Conservation (phyloP, 2,797 vertebrate species). For the Hephaestus fuliginosus region DNA sequence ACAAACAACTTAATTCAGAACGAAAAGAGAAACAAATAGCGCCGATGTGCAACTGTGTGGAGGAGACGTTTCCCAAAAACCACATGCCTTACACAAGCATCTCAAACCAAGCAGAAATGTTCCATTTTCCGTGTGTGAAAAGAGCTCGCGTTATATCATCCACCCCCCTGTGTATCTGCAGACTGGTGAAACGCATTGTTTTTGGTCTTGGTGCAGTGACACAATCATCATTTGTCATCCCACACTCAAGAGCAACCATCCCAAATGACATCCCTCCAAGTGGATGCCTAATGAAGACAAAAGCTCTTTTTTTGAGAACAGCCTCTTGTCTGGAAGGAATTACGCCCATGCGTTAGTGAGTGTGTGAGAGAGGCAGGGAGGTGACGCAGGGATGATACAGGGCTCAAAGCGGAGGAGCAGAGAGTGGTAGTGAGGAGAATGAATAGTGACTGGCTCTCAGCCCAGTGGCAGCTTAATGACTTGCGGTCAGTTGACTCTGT, state of each 20-base stretch:
- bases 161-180: constrained; percentile 22
- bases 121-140: constrained; percentile 26
- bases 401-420: constrained; percentile 58
- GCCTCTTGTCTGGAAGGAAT: constrained; percentile 70
- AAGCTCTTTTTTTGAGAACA: constrained; percentile 57
- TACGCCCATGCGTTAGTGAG: constrained; percentile 57
- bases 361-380: constrained; percentile 67
- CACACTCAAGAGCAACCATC: constrained; percentile 56
- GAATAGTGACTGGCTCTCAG: constrained; percentile 82
- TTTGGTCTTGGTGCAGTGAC: constrained; percentile 40
- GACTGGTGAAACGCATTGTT: constrained; percentile 25
- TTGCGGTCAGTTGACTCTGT: constrained; percentile 85
- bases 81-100: constrained; percentile 11
- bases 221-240: constrained; percentile 66
- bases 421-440: constrained; percentile 74
- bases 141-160: constrained; percentile 34
- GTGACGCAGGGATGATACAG: constrained; percentile 71
- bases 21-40: neutral
- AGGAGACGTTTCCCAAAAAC: constrained; percentile 8
- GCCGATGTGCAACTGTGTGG: neutral
- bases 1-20: neutral
- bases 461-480: constrained; percentile 84
- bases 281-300: constrained; percentile 74
- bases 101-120: constrained; percentile 1
- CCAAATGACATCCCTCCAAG: constrained; percentile 58